phyloP scores from a whole-genome alignment of 2,113 vertebrate species.

The Mustelus asterias region DNA sequence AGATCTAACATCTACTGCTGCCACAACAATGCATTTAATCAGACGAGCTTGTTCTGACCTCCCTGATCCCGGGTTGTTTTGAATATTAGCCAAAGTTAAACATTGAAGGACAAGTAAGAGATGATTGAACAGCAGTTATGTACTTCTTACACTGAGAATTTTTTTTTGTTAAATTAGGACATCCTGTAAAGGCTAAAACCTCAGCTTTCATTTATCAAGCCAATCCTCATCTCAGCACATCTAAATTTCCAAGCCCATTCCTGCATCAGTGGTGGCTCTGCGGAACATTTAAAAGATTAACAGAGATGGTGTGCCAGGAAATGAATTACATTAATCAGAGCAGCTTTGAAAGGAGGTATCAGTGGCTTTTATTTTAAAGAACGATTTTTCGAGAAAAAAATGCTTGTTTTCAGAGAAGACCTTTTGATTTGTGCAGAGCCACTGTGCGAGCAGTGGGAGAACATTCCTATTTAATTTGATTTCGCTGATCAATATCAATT shows the following conservation, averaged over 20 bases:
- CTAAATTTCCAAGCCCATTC: not conserved
- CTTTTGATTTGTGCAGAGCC: not conserved
- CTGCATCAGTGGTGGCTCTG: not conserved
- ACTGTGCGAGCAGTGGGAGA: not conserved
- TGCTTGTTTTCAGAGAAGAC: not conserved
- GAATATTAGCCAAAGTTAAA: not conserved
- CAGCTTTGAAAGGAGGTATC: not conserved
- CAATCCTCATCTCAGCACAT: not conserved
- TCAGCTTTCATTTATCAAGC: not conserved
- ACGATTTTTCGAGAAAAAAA: not conserved
- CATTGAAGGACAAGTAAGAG: not conserved
- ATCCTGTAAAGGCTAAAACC: not conserved
- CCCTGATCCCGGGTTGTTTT: not conserved
- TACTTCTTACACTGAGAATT: not conserved
- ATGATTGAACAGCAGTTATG: not conserved
- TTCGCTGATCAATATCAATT: slow-evolving; percentile 22
- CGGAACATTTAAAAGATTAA: not conserved
- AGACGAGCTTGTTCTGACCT: not conserved
- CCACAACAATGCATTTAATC: not conserved
- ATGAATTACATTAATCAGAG: slow-evolving; percentile 9
- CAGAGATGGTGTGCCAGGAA: not conserved
- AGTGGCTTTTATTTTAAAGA: slow-evolving; percentile 8
- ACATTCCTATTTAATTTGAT: slow-evolving; percentile 2
- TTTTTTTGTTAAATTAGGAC: not conserved
- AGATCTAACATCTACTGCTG: not conserved